Base-by-base conservation (phyloP, 2,888 invertebrate species). In the Rhagophthalmus giganteus region DNA sequence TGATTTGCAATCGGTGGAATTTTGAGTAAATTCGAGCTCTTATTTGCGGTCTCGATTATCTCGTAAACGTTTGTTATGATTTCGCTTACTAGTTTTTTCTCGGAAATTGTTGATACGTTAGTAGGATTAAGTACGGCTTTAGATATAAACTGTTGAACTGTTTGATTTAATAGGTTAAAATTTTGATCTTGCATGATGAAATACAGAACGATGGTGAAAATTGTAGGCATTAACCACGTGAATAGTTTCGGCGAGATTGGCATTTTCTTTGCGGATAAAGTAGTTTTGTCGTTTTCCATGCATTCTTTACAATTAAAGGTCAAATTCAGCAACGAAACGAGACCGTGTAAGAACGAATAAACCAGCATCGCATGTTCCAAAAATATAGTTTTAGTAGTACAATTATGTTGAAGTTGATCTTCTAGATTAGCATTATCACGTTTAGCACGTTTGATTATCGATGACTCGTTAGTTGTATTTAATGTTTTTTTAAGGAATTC, bases 271-370 rank as follows among this genome's bases (percentile, higher is more conserved):
- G 4, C 11, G 10, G 27, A 15, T 4, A 20, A 20, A 20, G 4
- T 2, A 10, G 1, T 9, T 13, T 2, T 12, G 24, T 13, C 9
- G 16, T 8, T 16, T 6, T 25, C 34, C 10, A 13, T 13, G 37
- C 61, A 62, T 24, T 58, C 52, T 55, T 61, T 60, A 40, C 65
- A 65, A 9, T 63, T 51, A n/a, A 63, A 38, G 6, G 62, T 56
- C 8, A 58, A 55, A 26, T 59, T 63, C n/a, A 71, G 42, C n/a
- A 73, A 44, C 4, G 66, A 60, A 31, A 70, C 51, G 14, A 70
- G 57, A 38, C 69, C 70, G 42, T 72, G 69, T 11, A 67, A 28
- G 47, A 71, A 72, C 2, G 72, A 69, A 45, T 66, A 69, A 9
- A 70, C 42, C 10, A 72, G 52, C 53, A 72, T 56, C 12, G 69